These are phyloP conservation scores for Parazoanthus swiftii DNA, from an alignment of 92 coral and sea anemone genomes.

Conservation along the genomic window DNA sequence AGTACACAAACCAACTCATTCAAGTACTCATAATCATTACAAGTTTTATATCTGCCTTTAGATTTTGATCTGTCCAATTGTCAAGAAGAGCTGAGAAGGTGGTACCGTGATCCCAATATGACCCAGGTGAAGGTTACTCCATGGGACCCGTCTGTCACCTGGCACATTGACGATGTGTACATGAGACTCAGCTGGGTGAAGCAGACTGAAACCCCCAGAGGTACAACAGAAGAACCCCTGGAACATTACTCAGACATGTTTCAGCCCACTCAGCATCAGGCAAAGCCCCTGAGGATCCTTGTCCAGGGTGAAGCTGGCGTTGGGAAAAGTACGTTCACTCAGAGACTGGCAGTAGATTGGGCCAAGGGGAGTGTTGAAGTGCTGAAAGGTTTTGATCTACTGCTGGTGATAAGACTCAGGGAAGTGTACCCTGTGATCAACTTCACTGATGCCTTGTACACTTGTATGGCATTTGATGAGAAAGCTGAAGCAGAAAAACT, in stretches of 20 bases:
- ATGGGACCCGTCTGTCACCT: constrained; percentile 28
- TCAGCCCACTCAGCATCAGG: not conserved
- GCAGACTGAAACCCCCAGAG: not conserved
- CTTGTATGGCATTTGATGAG: constrained; percentile 8
- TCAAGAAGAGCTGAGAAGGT: constrained; percentile 1
- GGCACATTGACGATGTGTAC: constrained; percentile 30
- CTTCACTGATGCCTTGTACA: not conserved
- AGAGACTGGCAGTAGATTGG: constrained; percentile 43
- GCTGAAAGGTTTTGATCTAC: constrained; percentile 15
- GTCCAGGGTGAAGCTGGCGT: constrained; percentile 36
- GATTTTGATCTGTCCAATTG: constrained; percentile 4
- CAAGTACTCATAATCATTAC: not conserved
- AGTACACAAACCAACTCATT: too few species aligned
- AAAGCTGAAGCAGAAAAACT: not conserved
- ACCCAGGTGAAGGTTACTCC: constrained; percentile 30
- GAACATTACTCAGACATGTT: constrained; percentile 15
- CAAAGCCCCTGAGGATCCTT: constrained; percentile 18
- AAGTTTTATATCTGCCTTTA: not conserved
- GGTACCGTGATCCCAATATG: not conserved
- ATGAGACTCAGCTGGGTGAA: not conserved
- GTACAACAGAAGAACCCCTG: constrained; percentile 3
- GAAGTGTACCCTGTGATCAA: constrained; percentile 12
- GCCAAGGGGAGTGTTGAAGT: constrained; percentile 9
- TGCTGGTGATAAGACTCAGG: constrained; percentile 25
- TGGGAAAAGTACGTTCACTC: constrained; percentile 40